Conservation (phyloP, 92 coral and sea anemone species). For the Anthopleura xanthogrammica region DNA sequence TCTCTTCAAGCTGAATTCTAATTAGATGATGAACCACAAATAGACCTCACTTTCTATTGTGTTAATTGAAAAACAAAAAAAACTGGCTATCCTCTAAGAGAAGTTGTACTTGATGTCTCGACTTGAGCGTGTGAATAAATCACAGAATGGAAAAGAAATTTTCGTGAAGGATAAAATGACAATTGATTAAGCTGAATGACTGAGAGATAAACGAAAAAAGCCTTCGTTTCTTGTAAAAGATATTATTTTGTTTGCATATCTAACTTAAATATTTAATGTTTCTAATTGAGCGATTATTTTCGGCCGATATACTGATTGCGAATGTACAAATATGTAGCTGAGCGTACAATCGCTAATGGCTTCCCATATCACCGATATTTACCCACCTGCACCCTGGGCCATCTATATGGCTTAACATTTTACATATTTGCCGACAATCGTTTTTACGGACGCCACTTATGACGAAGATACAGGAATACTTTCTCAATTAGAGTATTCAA, state of each 20-base stretch:
- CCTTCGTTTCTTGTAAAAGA: neutral
- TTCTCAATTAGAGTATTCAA: neutral
- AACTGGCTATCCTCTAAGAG: neutral
- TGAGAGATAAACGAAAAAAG: neutral
- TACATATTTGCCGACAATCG: neutral
- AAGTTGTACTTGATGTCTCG: neutral
- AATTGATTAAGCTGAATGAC: neutral
- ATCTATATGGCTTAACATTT: neutral
- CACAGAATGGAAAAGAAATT: neutral
- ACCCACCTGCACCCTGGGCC: neutral
- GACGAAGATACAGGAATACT: slow-evolving; percentile 1
- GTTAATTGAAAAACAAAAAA: neutral
- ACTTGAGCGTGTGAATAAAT: neutral
- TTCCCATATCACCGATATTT: neutral
- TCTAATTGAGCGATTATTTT: slow-evolving; percentile 2
- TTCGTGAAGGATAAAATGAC: neutral
- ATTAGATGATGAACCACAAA: neutral
- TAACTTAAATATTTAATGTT: slow-evolving; percentile 1
- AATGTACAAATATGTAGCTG: slow-evolving; percentile 1
- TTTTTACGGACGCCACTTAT: neutral
- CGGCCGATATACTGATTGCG: neutral
- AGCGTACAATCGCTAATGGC: neutral
- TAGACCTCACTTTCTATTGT: neutral
- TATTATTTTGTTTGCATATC: neutral
- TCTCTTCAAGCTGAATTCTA: neutral